Evolutionary conservation across 2,113 vertebrate species (phyloP).

Genomic region (Lagopus muta): DNA sequence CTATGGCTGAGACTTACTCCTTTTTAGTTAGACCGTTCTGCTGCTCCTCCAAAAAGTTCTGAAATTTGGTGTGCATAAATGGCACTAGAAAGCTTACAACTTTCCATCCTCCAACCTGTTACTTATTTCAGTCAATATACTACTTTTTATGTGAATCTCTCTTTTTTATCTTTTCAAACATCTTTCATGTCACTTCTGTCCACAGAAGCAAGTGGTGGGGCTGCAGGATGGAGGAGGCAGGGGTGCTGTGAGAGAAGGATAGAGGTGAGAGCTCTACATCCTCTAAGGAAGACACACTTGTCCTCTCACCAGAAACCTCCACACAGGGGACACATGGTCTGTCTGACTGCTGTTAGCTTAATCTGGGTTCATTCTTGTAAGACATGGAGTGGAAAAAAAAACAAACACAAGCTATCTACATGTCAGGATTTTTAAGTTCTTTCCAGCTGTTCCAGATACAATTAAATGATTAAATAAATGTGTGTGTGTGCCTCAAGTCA

Average conservation of each 20-base stretch:
- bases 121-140: not conserved
- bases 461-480: not conserved
- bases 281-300: not conserved
- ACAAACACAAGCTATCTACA: not conserved
- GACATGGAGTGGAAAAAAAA: not conserved
- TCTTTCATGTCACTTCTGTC: not conserved
- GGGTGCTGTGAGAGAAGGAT: not conserved
- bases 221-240: not conserved
- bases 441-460: not conserved
- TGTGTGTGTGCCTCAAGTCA: not conserved
- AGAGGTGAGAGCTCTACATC: not conserved
- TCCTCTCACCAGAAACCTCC: not conserved
- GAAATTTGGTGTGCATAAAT: not conserved
- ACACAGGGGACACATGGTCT: fast-evolving
- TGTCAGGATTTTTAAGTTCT: not conserved
- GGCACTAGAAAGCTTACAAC: not conserved
- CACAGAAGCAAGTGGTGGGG: not conserved
- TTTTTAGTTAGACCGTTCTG: not conserved
- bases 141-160: not conserved
- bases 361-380: not conserved
- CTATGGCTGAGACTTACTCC: fast-evolving
- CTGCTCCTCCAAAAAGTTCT: not conserved
- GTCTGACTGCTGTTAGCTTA: not conserved
- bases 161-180: not conserved
- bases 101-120: not conserved